Base-by-base conservation (phyloP, 2,797 vertebrate genomes). In the Lepilemur ruficaudatus region DNA sequence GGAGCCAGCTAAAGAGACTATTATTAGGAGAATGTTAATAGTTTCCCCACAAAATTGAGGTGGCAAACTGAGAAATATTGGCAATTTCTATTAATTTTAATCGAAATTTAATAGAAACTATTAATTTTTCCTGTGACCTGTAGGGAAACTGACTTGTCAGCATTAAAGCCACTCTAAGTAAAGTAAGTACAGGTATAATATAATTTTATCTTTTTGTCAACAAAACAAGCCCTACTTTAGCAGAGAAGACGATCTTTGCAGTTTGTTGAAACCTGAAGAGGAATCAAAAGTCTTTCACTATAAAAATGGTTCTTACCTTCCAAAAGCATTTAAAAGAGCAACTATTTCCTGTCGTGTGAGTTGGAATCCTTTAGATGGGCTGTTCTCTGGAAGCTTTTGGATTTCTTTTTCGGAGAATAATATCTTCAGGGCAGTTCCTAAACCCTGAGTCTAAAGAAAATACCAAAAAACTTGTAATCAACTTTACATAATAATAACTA, bases 381-480 rank as follows among this genome's bases (percentile, higher is more conserved):
- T 99, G 6, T 99, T 99, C 83, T 99, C 99, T 1, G 99, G 99
- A 91, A 99, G 99, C 72, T 99, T 99, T 96, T 99, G 98, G 96
- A 99, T 99, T 98, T 99, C 99, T 87, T 99, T 99, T 98, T 99
- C 99, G 4, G 99, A 99, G 98, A 99, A 99, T 80, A 99, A 98
- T 98, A 99, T 99, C 98, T 99, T 99, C 98, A 99, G 98, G 35
- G 99, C 99, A 1, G 99, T 99, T 92, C 99, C 99, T 92, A 99
- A 98, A 79, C 99, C 99, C 97, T 99, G 99, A 79, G 99, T 99
- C 99, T 99, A 93, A 79, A 91, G 95, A 48, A 97, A 91, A 88
- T 2, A 73, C 73, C 13, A 50, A 57, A 28, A 76, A 85, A 65
- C 4, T 75, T 61, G 86, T 1, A 80, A 55, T 95, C 87, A 90